These are phyloP conservation scores for Theristus sp. DNA, from an alignment of 2,888 invertebrate species.

Conservation along the genomic window DNA sequence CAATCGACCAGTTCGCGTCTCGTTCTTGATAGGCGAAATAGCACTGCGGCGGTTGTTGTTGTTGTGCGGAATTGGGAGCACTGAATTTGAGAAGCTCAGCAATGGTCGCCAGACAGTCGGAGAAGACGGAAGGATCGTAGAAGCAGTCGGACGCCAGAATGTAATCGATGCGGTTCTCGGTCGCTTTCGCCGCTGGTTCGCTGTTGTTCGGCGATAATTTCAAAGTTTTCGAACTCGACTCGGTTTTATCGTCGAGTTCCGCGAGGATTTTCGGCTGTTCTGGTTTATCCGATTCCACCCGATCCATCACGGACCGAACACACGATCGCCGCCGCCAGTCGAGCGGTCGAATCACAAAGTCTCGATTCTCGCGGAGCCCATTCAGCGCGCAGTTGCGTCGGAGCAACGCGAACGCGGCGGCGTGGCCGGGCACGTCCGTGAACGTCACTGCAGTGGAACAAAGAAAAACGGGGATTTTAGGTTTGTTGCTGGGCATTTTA, in stretches of 20 bases:
- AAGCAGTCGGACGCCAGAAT: conserved; percentile 1
- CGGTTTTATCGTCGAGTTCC: too few species aligned
- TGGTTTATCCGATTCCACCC: too few species aligned
- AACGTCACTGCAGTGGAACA: not conserved
- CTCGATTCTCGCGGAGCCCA: not conserved
- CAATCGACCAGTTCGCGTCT: not conserved
- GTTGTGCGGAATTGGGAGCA: not conserved
- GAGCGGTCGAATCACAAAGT: not conserved
- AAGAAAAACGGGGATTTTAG: not conserved
- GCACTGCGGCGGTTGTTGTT: not conserved
- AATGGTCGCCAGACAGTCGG: not conserved
- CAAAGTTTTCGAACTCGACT: too few species aligned
- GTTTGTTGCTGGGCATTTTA: too few species aligned
- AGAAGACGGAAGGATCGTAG: not conserved
- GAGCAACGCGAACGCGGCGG: not conserved
- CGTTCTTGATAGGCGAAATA: not conserved
- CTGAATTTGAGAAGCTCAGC: not conserved
- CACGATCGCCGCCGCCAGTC: too few species aligned
- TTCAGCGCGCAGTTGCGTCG: not conserved
- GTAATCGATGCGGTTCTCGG: not conserved
- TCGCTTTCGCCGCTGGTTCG: too few species aligned
- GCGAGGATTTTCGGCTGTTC: too few species aligned
- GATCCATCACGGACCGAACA: too few species aligned
- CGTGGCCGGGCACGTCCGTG: not conserved
- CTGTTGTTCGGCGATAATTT: too few species aligned